Evolutionary conservation across 2,113 vertebrate genomes (phyloP).

Genomic region (Thunnus thynnus): DNA sequence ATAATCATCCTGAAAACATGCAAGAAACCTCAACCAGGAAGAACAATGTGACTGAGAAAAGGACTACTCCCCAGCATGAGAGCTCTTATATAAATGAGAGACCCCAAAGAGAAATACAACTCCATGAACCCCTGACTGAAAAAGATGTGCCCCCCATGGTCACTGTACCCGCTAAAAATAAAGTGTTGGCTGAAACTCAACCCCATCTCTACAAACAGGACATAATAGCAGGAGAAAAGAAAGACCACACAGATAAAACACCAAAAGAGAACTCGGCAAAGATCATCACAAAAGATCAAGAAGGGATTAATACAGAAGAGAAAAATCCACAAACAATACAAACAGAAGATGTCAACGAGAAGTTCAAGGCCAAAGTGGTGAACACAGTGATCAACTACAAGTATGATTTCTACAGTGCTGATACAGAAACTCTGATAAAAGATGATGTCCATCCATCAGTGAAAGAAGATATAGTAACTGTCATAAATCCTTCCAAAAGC

Average conservation of each 20-base stretch:
- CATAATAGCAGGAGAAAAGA: conserved; percentile 30
- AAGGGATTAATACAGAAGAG: neutral
- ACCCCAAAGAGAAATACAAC: conserved; percentile 42
- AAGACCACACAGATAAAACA: conserved; percentile 30
- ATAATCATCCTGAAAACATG: conserved; percentile 24
- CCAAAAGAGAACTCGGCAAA: conserved; percentile 32
- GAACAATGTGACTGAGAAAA: conserved; percentile 36
- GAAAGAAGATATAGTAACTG: conserved; percentile 22
- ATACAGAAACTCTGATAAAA: conserved; percentile 18
- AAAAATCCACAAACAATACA: conserved; percentile 9
- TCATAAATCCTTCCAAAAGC: conserved; percentile 28
- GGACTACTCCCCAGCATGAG: conserved; percentile 7
- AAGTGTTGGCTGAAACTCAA: conserved; percentile 63
- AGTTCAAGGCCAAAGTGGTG: neutral
- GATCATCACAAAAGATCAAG: conserved; percentile 21
- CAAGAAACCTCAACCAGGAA: conserved; percentile 39
- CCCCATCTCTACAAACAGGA: conserved; percentile 47
- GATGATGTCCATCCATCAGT: neutral
- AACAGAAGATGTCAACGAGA: conserved; percentile 21
- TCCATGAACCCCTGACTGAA: conserved; percentile 39
- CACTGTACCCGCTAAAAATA: conserved; percentile 66
- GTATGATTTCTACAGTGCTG: neutral
- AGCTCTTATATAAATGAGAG: conserved; percentile 22
- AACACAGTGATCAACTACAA: conserved; percentile 6
- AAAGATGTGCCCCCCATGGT: conserved; percentile 26